Evolutionary conservation across 2,888 invertebrate species (phyloP).

Genomic region (Lydus trimaculatus): DNA sequence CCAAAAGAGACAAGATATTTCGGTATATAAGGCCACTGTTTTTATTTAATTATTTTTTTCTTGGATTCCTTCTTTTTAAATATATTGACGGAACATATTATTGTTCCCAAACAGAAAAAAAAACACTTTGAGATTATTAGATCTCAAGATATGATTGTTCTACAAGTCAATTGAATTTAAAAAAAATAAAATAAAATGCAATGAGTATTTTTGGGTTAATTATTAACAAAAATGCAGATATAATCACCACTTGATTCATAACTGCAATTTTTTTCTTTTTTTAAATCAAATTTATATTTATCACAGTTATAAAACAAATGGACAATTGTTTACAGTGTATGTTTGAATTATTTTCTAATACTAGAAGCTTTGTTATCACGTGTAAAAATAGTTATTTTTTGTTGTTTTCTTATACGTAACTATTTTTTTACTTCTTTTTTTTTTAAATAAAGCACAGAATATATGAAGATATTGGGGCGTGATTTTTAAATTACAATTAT

Average conservation of each 20-base stretch:
- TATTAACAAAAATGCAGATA: conserved; percentile 22
- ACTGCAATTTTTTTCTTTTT: conserved; percentile 12
- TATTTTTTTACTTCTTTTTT: too few relatives aligned
- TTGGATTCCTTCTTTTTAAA: not conserved
- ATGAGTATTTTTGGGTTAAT: conserved; percentile 23
- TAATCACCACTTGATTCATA: conserved; percentile 28
- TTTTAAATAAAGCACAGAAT: conserved; percentile 11
- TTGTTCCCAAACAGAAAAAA: conserved; percentile 35
- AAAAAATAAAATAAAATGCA: conserved; percentile 27
- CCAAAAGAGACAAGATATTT: conserved; percentile 35
- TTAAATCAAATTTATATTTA: not conserved
- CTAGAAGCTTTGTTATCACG: conserved; percentile 14
- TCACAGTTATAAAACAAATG: conserved; percentile 15
- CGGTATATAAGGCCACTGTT: conserved; percentile 34
- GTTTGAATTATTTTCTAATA: conserved; percentile 6
- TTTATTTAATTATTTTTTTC: conserved; percentile 11
- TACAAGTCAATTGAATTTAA: conserved; percentile 21
- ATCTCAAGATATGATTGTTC: conserved; percentile 36
- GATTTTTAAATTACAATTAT: not conserved
- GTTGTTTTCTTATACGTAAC: conserved; percentile 19
- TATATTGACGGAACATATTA: conserved; percentile 22
- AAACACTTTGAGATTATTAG: conserved; percentile 23
- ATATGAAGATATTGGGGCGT: conserved; percentile 8
- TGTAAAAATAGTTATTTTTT: conserved; percentile 27
- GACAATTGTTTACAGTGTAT: conserved; percentile 6